Base-by-base conservation (phyloP, 2,797 vertebrate species). In the Poeciliopsis infans region DNA sequence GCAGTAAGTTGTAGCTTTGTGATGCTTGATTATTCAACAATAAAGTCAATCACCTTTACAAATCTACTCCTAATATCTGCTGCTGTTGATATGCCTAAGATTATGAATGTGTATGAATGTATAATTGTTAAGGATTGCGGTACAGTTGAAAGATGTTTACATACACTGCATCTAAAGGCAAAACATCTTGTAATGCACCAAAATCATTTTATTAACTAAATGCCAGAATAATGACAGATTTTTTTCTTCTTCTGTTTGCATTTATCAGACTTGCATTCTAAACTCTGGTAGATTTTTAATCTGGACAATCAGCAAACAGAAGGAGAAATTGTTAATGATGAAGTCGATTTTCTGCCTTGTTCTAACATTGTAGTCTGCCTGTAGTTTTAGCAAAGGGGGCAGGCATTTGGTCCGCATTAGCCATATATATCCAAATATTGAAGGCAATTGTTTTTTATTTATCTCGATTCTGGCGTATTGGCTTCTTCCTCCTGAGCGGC, bases 21-120 rank as follows among this genome's bases (percentile, higher is more conserved):
- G 39, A n/a, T 64, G 66, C 8, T 2, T 72, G 23, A 75, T 75
- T 81, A 46, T 11, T 79, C 61, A 18, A 55, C 76, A 33, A 76
- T 66, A 15, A 36, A 55, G n/a, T 74, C 5, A 31, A n/a, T 49
- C 53, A 61, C 36, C 16, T 18, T 33, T 45, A 7, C 5, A 23
- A 74, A 25, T 36, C 13, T 55, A 25, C 49, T 51, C 7, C 11
- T 39, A 73, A 25, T 74, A 36, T 74, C 11, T 41, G 11, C 11
- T 68, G 64, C 36, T 68, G 36, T 68, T 25, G 1, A 41, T 39
- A 5, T 23, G 20, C 18, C 8, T 41, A 23, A 68, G 20, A 31
- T 68, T 45, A 46, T 46, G 46, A 46, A 46, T 5, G 13, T 46
- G 45, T 46, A 15, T 46, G 13, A 46, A 69, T 18, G 31, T 55